Base-by-base conservation (phyloP, 2,113 vertebrate species). In the Haliaeetus leucogaster region DNA sequence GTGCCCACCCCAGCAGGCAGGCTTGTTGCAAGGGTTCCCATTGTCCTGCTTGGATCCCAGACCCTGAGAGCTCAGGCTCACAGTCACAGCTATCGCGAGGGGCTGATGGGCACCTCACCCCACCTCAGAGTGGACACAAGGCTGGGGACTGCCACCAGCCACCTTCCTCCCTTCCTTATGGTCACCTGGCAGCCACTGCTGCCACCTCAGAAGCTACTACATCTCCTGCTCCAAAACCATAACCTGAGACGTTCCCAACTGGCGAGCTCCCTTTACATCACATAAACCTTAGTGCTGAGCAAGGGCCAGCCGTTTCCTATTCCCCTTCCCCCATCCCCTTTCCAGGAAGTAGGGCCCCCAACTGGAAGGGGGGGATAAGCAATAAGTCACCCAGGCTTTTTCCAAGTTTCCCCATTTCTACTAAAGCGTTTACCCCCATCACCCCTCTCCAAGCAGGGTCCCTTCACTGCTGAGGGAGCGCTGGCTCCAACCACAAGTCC, bases 41-140 rank as follows among this genome's bases (percentile, higher is more conserved):
- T 5, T 4, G 4, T 3, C 48, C 53, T 3, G 1, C 23, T 10
- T 52, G 42, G 9, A 68, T 26, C 6, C 9, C 87, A 89, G 67
- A 56, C 6, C 9, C 14, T 3, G 12, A 59, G 29, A 55, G 58
- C 29, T 86, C 32, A 32, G 77, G 21, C 38, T 83, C 21, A 34
- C 25, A 25, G 43, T 11, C 58, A 34, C 11, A 61, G 73, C 12
- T 36, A 36, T 50, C 6, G 3, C 0, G 2, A 72, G 26, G 20
- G 34, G 63, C 26, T n/a, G 23, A 52, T 7, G 22, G 20, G 40
- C 58, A 67, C 26, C 48, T 73, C 59, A 52, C 2, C 1, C 3
- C 21, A 48, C n/a, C 38, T 45, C n/a, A 45, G 20, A 84, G 61
- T 56, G 42, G 38, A 55, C 3, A 10, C 52, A 45, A 95, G 43